phyloP scores from a whole-genome alignment of 1,140 invertebrate species.

The Gonioctena quinquepunctata region DNA sequence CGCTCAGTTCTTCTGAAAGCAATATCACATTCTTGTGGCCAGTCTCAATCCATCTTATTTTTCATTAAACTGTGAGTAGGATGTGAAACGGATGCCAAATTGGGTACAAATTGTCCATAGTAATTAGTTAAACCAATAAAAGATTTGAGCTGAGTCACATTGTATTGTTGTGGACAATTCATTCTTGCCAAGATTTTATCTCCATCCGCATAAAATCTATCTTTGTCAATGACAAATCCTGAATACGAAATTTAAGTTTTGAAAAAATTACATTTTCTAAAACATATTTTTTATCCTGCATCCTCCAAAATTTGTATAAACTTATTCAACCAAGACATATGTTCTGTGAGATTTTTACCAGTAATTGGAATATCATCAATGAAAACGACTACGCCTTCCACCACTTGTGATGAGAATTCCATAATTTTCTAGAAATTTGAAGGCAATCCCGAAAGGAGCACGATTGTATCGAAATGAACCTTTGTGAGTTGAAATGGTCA shows the following conservation, averaged over 20 bases:
- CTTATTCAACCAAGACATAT: not conserved
- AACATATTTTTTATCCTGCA: not conserved
- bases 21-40: not conserved
- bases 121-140: constrained; percentile 2
- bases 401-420: constrained; percentile 14
- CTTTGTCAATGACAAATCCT: constrained; percentile 40
- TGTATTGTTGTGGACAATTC: not conserved
- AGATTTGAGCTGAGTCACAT: constrained; percentile 21
- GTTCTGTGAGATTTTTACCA: not conserved
- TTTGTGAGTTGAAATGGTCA: not conserved
- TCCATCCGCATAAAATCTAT: constrained; percentile 42
- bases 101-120: not conserved
- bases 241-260: not conserved
- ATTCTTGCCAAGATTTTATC: constrained; percentile 16
- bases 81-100: constrained; percentile 9
- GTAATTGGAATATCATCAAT: not conserved
- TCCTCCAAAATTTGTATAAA: not conserved
- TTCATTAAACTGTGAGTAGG: not conserved
- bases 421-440: constrained; percentile 13
- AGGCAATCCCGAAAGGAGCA: not conserved
- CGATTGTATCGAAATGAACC: not conserved
- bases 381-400: constrained; percentile 13
- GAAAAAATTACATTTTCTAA: not conserved
- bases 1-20: not conserved
- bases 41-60: not conserved